These are phyloP conservation scores for Tapirus indicus DNA, from an alignment of 2,797 vertebrate species.

Conservation along the genomic window DNA sequence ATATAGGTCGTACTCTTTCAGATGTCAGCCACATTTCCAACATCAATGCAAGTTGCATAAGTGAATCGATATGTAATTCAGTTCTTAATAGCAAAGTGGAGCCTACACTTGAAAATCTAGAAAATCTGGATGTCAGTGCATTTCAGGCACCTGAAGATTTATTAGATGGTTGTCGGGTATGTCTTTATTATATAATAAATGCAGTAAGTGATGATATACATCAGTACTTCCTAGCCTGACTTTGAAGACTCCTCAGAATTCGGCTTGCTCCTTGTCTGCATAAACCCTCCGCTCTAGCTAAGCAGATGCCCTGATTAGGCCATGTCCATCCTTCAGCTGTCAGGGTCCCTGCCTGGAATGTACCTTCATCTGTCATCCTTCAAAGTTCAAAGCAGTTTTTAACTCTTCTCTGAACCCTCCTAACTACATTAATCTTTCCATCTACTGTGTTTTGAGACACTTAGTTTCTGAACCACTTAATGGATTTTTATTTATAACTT, in stretches of 20 bases:
- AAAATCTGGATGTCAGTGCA: slow-evolving; percentile 92
- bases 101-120: slow-evolving; percentile 89
- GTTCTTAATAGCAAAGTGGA: slow-evolving; percentile 90
- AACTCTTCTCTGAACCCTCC: neutral
- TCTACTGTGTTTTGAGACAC: neutral
- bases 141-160: slow-evolving; percentile 93
- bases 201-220: neutral
- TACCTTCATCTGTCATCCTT: neutral
- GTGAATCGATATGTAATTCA: slow-evolving; percentile 92
- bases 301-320: neutral
- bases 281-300: neutral
- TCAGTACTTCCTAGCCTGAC: neutral
- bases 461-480: slow-evolving; percentile 41
- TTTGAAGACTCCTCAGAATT: neutral
- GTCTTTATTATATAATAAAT: slow-evolving; percentile 74
- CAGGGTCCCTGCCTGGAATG: neutral
- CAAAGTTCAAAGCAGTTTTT: neutral
- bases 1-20: slow-evolving; percentile 89
- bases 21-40: slow-evolving; percentile 97
- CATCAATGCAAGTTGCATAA: slow-evolving; percentile 91
- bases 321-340: neutral
- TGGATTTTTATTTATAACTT: slow-evolving; percentile 2
- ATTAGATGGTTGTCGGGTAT: slow-evolving; percentile 97
- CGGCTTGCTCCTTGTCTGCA: neutral
- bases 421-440: neutral